Evolutionary conservation across 2,888 invertebrate species (phyloP), one percentile per base, ranked within the genome.

Genomic region (Aspidapion aeneum): DNA sequence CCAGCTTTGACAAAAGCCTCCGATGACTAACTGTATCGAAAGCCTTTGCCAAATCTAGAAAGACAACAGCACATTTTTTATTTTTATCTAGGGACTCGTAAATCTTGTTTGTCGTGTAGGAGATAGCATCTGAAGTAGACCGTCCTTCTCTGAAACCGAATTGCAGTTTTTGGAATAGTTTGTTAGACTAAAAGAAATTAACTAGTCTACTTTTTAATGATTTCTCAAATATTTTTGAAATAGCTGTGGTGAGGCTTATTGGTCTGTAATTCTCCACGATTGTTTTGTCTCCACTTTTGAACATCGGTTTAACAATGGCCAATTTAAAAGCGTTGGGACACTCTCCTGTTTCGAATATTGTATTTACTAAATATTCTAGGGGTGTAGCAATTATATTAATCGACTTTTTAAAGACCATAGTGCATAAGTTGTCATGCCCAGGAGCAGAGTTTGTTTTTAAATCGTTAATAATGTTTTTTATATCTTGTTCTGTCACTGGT

Each of bases 201-300:
- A n/a, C 9, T 9, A 48, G 49, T n/a, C n/a, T 48, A 48, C n/a
- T n/a, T n/a, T n/a, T n/a, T n/a, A 48, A 12, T 12, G 9, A 48
- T n/a, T 48, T 48, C n/a, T 48, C 49, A 48, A 48, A 12, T 48
- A 48, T 48, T 48, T 48, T 48, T 18, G 17, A 49, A 1, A 58
- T 58, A 1, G 18, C 50, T 49, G 49, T 50, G 48, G 21, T 58
- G 18, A 50, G 49, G 17, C 49, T 16, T 7, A 57, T 57, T 7
- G 60, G 60, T 56, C 60, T 58, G 56, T 61, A 57, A 20, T 61
- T 61, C 18, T 35, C 48, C 17, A 55, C 21, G n/a, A 35, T 19
- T 18, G 22, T 61, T 55, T 54, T 20, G 21, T 61, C 61, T n/a
- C 61, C 57, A 21, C 54, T 21, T 48, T 61, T 35, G 21, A 35